A percentile compares a stretch with the other conserved stretches of the same genome.
These are phyloP conservation scores for Drosophila kambysellisi DNA, from an alignment of 2,888 invertebrate genomes.

Conservation along the genomic window DNA sequence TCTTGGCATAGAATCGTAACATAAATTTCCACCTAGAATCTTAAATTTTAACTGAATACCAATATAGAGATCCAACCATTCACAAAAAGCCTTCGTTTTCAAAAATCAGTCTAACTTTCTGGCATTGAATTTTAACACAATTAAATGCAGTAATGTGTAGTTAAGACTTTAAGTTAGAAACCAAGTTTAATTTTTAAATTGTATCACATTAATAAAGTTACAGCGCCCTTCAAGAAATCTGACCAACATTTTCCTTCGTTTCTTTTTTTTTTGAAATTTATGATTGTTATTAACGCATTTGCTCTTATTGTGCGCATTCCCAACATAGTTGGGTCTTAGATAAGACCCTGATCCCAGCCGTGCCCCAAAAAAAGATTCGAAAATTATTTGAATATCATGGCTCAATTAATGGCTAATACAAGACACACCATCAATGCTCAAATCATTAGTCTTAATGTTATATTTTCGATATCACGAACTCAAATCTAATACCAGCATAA, in stretches of 20 bases:
- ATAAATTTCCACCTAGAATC: neutral
- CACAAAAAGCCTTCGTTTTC: too few relatives aligned
- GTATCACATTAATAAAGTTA: too few relatives aligned
- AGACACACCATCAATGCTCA: slow-evolving; percentile 18
- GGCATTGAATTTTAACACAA: too few relatives aligned
- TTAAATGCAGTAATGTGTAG: too few relatives aligned
- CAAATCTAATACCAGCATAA: slow-evolving; percentile 53
- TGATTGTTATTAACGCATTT: neutral
- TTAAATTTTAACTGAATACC: too few relatives aligned
- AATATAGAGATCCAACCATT: too few relatives aligned
- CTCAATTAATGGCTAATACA: slow-evolving; percentile 50
- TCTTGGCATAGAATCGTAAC: neutral
- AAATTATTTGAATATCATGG: slow-evolving; percentile 36
- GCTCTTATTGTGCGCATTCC: slow-evolving; percentile 4
- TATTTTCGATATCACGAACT: slow-evolving; percentile 41
- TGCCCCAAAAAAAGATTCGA: slow-evolving; percentile 14
- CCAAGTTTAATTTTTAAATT: neutral
- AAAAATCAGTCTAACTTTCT: too few relatives aligned
- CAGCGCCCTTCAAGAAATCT: too few relatives aligned
- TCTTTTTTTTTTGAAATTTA: neutral
- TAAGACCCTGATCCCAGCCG: slow-evolving; percentile 50
- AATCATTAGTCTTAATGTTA: slow-evolving; percentile 53
- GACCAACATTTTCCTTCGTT: neutral
- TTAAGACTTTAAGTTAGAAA: neutral
- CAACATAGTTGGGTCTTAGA: slow-evolving; percentile 14